These are phyloP conservation scores for Peromyscus maniculatus DNA, from an alignment of 2,113 vertebrate genomes.

Conservation along the genomic window DNA sequence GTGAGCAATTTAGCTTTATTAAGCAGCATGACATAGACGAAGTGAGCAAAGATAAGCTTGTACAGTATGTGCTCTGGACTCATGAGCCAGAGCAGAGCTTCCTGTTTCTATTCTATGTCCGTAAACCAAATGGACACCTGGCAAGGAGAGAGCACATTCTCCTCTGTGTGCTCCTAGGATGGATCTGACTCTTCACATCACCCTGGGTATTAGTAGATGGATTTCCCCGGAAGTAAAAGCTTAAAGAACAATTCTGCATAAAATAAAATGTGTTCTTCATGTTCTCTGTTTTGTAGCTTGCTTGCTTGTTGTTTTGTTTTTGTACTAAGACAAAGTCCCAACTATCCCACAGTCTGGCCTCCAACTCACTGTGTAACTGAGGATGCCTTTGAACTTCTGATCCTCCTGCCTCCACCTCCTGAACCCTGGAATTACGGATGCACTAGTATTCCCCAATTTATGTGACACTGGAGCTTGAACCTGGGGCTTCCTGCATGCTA, in stretches of 20 bases:
- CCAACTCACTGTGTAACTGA: not conserved
- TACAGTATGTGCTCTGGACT: constrained; percentile 49
- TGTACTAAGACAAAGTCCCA: not conserved
- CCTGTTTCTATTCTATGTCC: constrained; percentile 28
- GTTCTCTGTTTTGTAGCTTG: not conserved
- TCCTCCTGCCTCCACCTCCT: not conserved
- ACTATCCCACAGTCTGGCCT: not conserved
- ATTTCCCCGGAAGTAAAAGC: constrained; percentile 44
- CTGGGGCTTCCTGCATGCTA: not conserved
- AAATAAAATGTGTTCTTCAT: not conserved
- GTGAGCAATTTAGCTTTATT: constrained; percentile 82
- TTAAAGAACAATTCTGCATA: constrained; percentile 41
- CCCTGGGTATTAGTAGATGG: not conserved
- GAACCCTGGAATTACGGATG: not conserved
- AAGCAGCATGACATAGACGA: constrained; percentile 73
- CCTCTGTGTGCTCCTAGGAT: not conserved
- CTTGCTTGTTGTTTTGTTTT: not conserved
- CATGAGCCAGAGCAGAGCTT: constrained; percentile 46
- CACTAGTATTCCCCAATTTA: not conserved
- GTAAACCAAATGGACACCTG: not conserved
- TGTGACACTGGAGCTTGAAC: not conserved
- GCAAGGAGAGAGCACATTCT: not conserved
- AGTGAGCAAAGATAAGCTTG: constrained; percentile 59
- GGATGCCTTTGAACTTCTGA: not conserved
- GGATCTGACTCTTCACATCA: constrained; percentile 21